Conservation (phyloP, 2,888 invertebrate species). For the Alcis repandata region DNA sequence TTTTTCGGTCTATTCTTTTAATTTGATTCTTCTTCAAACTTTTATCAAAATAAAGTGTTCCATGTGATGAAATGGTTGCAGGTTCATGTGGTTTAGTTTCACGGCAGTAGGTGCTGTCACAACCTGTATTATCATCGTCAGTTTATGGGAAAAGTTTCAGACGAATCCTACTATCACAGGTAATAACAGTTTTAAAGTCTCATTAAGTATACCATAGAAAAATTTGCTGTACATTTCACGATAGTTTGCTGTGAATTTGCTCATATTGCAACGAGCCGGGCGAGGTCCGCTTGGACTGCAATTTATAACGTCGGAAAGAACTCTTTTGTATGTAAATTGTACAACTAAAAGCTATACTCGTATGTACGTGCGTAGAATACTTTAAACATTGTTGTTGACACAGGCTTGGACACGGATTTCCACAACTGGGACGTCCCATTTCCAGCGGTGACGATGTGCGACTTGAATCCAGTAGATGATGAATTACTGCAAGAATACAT, state of each 20-base stretch:
- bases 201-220: no score
- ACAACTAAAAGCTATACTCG: no score
- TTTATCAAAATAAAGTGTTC: background rate
- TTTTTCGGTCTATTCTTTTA: background rate
- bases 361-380: background rate
- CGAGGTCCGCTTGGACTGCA: no score
- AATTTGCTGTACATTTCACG: no score
- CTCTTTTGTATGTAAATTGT: no score
- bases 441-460: slow-evolving; percentile 90
- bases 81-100: slow-evolving; percentile 93
- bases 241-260: no score
- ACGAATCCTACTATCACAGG: slow-evolving; percentile 94
- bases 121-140: slow-evolving; percentile 91
- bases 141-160: slow-evolving; percentile 94
- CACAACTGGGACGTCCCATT: slow-evolving; percentile 93
- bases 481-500: slow-evolving; percentile 78
- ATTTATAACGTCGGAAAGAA: no score
- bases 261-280: no score
- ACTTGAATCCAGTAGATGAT: slow-evolving; percentile 82
- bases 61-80: slow-evolving; percentile 61
- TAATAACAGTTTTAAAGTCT: slow-evolving; percentile 39
- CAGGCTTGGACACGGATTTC: slow-evolving; percentile 92
- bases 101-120: slow-evolving; percentile 90
- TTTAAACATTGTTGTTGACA: background rate
- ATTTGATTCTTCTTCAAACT: background rate